Conservation (phyloP, 2,888 invertebrate species). For the Lasioglossum vierecki region DNA sequence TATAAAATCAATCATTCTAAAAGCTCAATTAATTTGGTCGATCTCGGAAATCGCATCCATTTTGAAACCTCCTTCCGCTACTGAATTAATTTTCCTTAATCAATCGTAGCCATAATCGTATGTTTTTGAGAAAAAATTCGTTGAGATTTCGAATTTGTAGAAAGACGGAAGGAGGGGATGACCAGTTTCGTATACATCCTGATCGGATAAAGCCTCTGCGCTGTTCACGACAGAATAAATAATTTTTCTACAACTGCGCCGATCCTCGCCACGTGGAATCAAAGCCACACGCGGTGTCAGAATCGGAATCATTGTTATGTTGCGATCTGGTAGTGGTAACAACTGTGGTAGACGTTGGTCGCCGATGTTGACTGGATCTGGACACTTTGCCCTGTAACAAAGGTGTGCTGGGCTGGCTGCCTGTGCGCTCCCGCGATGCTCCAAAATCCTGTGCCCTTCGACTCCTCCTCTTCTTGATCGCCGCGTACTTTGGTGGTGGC, state of each 20-base stretch:
- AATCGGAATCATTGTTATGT: constrained; percentile 90
- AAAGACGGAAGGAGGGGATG: constrained; percentile 22
- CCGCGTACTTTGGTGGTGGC: constrained; percentile 90
- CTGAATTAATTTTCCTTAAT: background rate
- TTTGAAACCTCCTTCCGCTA: background rate
- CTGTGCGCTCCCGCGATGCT: constrained; percentile 74
- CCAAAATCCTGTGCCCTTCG: constrained; percentile 85
- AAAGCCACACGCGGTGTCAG: constrained; percentile 95
- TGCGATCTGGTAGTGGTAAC: constrained; percentile 77
- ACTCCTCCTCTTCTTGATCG: constrained; percentile 89
- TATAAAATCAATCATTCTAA: constrained; percentile 7
- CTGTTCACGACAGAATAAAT: background rate
- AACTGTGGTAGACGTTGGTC: constrained; percentile 81
- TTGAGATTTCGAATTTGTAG: background rate
- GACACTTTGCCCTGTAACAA: constrained; percentile 73
- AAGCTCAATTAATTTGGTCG: background rate
- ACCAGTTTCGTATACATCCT: constrained; percentile 19
- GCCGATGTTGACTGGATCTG: constrained; percentile 70
- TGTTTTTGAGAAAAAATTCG: background rate
- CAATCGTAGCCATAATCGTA: no score
- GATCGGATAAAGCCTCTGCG: constrained; percentile 27
- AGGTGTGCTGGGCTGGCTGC: constrained; percentile 79
- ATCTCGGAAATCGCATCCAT: background rate
- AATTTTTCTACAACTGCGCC: constrained; percentile 73
- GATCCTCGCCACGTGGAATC: constrained; percentile 89